Percentiles rank a stretch among this genome's conserved stretches.
Evolutionary conservation across 2,113 vertebrate species (phyloP).

Genomic region (Peromyscus polionotus): DNA sequence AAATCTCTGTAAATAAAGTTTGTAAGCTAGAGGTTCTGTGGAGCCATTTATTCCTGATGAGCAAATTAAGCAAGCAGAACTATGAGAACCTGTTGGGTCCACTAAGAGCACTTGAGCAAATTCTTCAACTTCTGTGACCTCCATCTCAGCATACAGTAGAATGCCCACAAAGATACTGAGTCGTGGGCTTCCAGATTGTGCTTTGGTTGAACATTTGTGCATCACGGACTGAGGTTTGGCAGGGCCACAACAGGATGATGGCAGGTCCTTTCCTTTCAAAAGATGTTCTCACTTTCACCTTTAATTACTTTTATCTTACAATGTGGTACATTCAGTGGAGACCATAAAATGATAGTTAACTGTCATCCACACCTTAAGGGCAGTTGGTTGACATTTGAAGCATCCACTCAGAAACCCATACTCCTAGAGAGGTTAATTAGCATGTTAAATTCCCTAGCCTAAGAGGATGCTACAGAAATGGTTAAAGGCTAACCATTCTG

Average conservation of each 20-base stretch:
- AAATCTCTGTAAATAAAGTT: slow-evolving; percentile 39
- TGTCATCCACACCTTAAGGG: background rate
- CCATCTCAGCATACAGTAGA: background rate
- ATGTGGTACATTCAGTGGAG: background rate
- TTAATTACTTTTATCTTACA: slow-evolving; percentile 27
- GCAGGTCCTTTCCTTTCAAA: background rate
- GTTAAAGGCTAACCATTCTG: background rate
- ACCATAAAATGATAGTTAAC: background rate
- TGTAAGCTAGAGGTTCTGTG: slow-evolving; percentile 6
- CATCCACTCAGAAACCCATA: background rate
- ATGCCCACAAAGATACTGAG: background rate
- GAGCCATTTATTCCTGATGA: background rate
- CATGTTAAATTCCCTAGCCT: background rate
- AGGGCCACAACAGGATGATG: background rate
- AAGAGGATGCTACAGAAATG: background rate
- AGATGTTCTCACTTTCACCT: background rate
- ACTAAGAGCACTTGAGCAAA: background rate
- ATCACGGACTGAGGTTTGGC: background rate
- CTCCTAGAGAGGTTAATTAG: background rate
- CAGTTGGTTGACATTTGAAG: slow-evolving; percentile 6
- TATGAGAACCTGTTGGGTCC: background rate
- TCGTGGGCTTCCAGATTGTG: background rate
- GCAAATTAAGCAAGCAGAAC: background rate
- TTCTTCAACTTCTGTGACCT: background rate
- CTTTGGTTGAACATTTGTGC: background rate